Base-by-base conservation (phyloP, 2,888 invertebrate species). In the Liposcelis brunnea region DNA sequence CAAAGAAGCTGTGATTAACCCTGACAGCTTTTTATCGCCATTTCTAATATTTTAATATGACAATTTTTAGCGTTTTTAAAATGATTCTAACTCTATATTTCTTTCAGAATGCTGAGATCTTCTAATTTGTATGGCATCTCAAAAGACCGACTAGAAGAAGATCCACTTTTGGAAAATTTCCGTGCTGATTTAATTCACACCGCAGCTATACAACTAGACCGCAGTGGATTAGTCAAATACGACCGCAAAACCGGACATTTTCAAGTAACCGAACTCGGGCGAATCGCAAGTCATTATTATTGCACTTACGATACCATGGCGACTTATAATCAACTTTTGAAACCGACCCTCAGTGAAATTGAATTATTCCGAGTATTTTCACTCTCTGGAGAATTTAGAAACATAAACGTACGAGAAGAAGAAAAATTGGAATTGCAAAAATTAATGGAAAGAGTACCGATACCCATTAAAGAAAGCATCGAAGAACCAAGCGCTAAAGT, bases 301-400 rank as follows among this genome's bases (percentile, higher is more conserved):
- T 90, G 94, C 59, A 93, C 95, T 0, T 82, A 89, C 62, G 95
- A 97, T 53, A 91, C 95, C 0, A 95, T 99, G 80, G 75, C 86
- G 54, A 86, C 89, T 0, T 99, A 97, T 67, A 94, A 95, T 63
- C 93, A 95, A 60, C 70, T 97, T 42, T 65, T 98, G 50, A 95
- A 97, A 61, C 90, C 95, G 11, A 97, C 94, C 0, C 68, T 98
- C 1, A 90, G 91, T 49, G 97, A 98, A 67, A 98, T 98, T 42
- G 98, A 98, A 62, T 67, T 98, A 49, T 94, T 99, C 65, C 65
- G 87, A 1, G 95, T 98, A n/a, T 99, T 99, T 64, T 95, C 97
- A 0, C 68, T 97, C n/a, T 94, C 94, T 0, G 80, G 86, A 0
- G 98, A 98, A 66, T 98, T 99, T 68, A 80, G 77, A 53, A 80